These are phyloP conservation scores for Empidonax alnorum DNA, from an alignment of 2,113 vertebrate genomes.

Conservation along the genomic window DNA sequence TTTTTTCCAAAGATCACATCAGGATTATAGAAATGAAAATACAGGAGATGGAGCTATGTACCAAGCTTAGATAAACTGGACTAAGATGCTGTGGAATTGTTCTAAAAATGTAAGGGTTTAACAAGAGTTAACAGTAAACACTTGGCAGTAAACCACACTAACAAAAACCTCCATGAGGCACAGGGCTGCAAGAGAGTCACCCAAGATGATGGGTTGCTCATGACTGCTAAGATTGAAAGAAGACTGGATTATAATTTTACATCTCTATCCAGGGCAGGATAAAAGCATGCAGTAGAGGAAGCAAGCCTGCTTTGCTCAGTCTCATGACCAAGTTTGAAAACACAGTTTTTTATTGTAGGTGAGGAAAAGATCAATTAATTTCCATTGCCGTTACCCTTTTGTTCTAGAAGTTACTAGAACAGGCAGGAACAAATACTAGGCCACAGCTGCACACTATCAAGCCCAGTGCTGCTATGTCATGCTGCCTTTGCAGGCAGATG, in stretches of 20 bases:
- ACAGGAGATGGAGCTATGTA: not conserved
- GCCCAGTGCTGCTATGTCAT: not conserved
- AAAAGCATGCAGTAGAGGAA: not conserved
- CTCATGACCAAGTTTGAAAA: not conserved
- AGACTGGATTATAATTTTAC: not conserved
- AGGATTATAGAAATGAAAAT: not conserved
- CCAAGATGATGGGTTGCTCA: fast-evolving
- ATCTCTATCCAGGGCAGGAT: not conserved
- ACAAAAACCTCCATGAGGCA: not conserved
- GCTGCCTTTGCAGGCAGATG: not conserved
- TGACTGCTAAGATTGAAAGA: not conserved
- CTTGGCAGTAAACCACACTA: not conserved
- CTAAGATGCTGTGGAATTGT: not conserved
- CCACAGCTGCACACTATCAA: fast-evolving
- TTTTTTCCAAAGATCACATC: not conserved
- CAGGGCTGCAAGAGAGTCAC: not conserved
- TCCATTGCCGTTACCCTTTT: not conserved
- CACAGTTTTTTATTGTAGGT: not conserved
- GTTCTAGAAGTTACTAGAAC: not conserved
- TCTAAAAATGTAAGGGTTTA: not conserved
- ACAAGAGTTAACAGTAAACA: not conserved
- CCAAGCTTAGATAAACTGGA: not conserved
- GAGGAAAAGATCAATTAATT: not conserved
- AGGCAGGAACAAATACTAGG: not conserved
- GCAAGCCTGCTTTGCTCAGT: not conserved